These are phyloP conservation scores for Linyphia triangularis DNA, from an alignment of 2,888 invertebrate species.

Conservation along the genomic window DNA sequence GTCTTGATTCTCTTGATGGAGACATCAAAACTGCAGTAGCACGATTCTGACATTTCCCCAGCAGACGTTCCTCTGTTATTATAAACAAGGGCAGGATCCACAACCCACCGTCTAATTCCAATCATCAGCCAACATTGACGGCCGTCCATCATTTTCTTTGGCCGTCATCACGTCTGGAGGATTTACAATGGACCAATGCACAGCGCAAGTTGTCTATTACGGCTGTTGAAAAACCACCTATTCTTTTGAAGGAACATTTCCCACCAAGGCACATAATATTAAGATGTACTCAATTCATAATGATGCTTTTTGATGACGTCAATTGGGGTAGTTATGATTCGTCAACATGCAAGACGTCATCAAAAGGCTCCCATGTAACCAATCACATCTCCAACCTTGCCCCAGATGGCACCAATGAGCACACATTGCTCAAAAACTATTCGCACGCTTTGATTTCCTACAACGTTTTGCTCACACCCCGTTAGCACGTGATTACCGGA, in stretches of 20 bases:
- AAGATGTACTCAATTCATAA: too few species aligned
- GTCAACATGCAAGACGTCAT: constrained; percentile 4
- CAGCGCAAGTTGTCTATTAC: too few species aligned
- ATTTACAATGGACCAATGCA: neutral
- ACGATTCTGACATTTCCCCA: constrained; percentile 44
- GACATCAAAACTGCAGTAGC: constrained; percentile 18
- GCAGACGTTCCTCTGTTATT: constrained; percentile 21
- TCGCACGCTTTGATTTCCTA: constrained; percentile 30
- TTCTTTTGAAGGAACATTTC: too few species aligned
- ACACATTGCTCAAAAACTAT: constrained; percentile 1
- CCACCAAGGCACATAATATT: too few species aligned
- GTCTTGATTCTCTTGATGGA: neutral
- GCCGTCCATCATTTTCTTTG: constrained; percentile 11
- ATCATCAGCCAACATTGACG: constrained; percentile 20
- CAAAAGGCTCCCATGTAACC: neutral
- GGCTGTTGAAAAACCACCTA: neutral
- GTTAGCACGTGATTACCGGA: constrained; percentile 58
- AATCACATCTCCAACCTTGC: too few species aligned
- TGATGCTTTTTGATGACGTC: too few species aligned
- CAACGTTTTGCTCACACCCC: constrained; percentile 55
- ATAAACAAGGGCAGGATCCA: constrained; percentile 22
- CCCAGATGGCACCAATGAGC: too few species aligned
- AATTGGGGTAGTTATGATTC: too few species aligned
- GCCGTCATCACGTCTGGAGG: constrained; percentile 35
- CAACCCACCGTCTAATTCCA: constrained; percentile 13